Evolutionary conservation across 1,140 invertebrate species (phyloP).

Genomic region (Cydia amplana): DNA sequence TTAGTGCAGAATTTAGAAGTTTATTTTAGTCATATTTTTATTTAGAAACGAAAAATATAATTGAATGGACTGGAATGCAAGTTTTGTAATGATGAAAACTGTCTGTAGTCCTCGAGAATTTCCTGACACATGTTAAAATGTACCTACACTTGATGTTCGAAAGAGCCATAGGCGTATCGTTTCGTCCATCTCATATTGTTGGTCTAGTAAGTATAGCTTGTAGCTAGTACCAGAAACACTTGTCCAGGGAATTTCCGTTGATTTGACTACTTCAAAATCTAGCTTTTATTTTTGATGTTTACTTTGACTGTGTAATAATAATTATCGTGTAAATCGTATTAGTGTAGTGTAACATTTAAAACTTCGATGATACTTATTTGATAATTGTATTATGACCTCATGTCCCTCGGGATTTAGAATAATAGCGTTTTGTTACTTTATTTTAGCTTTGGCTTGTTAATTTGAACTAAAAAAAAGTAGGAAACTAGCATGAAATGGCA

Average conservation of each 20-base stretch:
- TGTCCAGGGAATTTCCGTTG: not conserved
- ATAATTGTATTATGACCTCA: slow-evolving; percentile 51
- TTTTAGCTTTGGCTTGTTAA: slow-evolving; percentile 42
- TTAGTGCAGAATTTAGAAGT: not conserved
- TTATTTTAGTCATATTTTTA: slow-evolving; percentile 6
- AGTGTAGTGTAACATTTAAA: slow-evolving; percentile 47
- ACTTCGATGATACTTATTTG: slow-evolving; percentile 43
- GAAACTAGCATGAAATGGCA: slow-evolving; percentile 52
- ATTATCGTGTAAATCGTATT: slow-evolving; percentile 50
- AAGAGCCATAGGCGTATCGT: not conserved
- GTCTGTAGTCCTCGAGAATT: not conserved
- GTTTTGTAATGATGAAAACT: not conserved
- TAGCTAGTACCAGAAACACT: not conserved
- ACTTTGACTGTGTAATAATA: slow-evolving; percentile 42
- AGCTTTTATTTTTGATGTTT: slow-evolving; percentile 40
- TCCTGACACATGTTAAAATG: not conserved
- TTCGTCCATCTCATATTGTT: not conserved
- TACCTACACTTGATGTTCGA: not conserved
- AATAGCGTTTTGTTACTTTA: slow-evolving; percentile 45
- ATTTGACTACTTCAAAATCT: slow-evolving; percentile 42
- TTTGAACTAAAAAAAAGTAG: slow-evolving; percentile 36
- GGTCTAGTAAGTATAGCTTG: not conserved
- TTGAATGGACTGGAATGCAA: slow-evolving; percentile 8
- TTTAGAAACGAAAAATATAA: not conserved
- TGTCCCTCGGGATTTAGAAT: slow-evolving; percentile 51